Percentiles rank a stretch among this genome's conserved stretches.
Conservation (phyloP, 2,797 vertebrate genomes). For the Crenuchus spilurus region DNA sequence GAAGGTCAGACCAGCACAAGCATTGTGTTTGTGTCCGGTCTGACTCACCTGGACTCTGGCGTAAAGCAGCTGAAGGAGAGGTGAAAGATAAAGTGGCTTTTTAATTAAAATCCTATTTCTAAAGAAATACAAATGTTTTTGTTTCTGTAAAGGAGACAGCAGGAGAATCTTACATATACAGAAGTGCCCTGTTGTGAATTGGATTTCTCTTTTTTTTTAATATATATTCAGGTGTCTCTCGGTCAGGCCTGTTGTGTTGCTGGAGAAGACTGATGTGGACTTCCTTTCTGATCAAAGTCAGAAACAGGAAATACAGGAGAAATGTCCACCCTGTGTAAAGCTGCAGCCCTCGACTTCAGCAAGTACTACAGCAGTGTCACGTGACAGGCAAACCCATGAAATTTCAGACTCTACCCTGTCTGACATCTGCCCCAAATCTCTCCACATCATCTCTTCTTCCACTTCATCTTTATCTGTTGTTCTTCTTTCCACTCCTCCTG, state of each 20-base stretch:
- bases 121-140: constrained; percentile 17
- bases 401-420: constrained; percentile 6
- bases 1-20: background rate
- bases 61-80: constrained; percentile 61
- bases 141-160: too few relatives aligned
- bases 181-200: too few relatives aligned
- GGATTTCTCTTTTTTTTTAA: background rate
- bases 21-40: constrained; percentile 55
- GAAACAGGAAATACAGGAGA: constrained; percentile 11
- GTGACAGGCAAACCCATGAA: background rate
- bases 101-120: constrained; percentile 44
- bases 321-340: background rate
- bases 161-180: too few relatives aligned
- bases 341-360: background rate
- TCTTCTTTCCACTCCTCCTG: background rate
- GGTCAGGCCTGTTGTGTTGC: background rate
- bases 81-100: too few relatives aligned
- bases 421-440: background rate
- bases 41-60: constrained; percentile 56
- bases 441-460: constrained; percentile 5
- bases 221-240: constrained; percentile 36
- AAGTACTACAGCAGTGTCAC: background rate
- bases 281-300: background rate
- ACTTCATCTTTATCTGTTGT: background rate
- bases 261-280: constrained; percentile 25